Evolutionary conservation across 2,888 invertebrate genomes (phyloP), one percentile per base, ranked within the genome.

Genomic region (Globia sparganii): DNA sequence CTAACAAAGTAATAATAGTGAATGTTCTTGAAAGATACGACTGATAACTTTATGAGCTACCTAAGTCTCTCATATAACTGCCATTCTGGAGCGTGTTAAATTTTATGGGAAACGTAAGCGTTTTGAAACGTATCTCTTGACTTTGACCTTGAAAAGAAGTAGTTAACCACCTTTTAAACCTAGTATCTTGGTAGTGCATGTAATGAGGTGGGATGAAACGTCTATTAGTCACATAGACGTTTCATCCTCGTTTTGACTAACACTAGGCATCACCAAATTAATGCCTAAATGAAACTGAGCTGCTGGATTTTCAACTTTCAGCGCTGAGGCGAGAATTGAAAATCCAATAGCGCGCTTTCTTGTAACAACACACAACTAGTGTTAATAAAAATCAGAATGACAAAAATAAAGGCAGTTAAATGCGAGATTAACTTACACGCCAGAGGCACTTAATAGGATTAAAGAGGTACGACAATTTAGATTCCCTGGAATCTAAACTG

Each of bases 1-100:
- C 43, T 68, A 69, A 80, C 53, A 69, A 59, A 76, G 65, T 61
- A 56, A 61, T 76, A 66, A 59, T n/a, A 82, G n/a, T n/a, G 13
- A 59, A 69, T 59, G 59, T 80, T 37, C 69, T 59, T 53, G 49
- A 66, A 53, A 70, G 59, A 66, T 83, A 78, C 40, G 43, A 40
- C 62, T 43, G 18, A 21, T 4, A 31, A 67, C 15, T 80, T 83
- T 66, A 83, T 65, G 65, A 46, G 31, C 40, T 40, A 40, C 40
- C n/a, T 8, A 49, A 49, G 46, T 69, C 21, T 56, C 34, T n/a
- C 3, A 31, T 61, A 69, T 72, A 46, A 77, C 31, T 61, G 40
- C 15, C 18, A 53, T 61, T 61, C 49, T 31, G 15, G 6, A 72
- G 66, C 53, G 28, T 62, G 31, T 81, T 9, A 64, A 61, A 61